Conservation (phyloP, 2,113 vertebrate genomes). For the Sporophila hypoxantha region DNA sequence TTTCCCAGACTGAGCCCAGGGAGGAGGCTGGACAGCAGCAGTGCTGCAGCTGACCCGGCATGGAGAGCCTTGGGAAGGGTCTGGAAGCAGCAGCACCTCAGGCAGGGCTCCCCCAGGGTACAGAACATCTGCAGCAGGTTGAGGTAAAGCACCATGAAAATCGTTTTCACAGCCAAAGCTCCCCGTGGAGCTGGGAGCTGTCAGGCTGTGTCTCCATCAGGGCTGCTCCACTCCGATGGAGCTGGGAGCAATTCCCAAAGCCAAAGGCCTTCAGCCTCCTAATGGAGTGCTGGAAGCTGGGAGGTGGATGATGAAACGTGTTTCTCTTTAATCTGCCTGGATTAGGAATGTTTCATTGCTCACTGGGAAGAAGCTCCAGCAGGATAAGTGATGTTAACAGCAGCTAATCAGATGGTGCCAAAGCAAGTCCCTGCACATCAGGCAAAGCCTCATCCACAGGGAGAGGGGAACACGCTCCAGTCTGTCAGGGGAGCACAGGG, state of each 20-base stretch:
- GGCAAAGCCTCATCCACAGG: background rate
- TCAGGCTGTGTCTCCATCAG: background rate
- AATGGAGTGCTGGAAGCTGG: background rate
- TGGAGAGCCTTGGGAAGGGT: background rate
- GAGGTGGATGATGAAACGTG: slow-evolving; percentile 3
- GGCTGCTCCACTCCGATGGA: background rate
- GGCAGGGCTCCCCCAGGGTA: background rate
- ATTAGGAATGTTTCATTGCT: slow-evolving; percentile 42
- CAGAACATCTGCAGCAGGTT: background rate
- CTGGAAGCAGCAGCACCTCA: background rate
- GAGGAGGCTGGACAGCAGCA: background rate
- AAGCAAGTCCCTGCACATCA: slow-evolving; percentile 52
- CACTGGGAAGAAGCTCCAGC: slow-evolving; percentile 12
- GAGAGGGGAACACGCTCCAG: background rate
- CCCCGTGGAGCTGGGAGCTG: background rate
- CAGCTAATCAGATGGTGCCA: slow-evolving; percentile 45
- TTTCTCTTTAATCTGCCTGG: slow-evolving; percentile 45
- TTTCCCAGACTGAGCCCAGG: background rate
- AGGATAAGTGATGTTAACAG: slow-evolving; percentile 39
- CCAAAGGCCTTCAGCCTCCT: background rate
- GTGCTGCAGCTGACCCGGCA: background rate
- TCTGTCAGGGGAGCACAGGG: background rate
- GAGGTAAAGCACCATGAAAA: background rate
- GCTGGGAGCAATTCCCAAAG: background rate
- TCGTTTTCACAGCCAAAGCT: background rate